Base-by-base conservation (phyloP, 2,888 invertebrate species). In the Chalcosyrphus nemorum region DNA sequence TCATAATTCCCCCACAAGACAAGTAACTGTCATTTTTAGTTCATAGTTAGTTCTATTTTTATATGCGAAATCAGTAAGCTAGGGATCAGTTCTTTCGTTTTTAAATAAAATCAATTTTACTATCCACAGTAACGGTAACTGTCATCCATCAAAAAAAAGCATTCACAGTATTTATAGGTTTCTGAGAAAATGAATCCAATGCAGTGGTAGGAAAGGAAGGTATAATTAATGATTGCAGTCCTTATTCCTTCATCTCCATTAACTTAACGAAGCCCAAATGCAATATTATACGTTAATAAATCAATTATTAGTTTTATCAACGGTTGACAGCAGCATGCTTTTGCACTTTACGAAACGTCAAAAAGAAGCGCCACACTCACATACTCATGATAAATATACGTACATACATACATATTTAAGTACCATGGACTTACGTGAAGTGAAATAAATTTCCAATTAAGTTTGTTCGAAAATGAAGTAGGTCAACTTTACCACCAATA, bases 281-380 rank as follows among this genome's bases (percentile, higher is more conserved):
- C 63, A 68, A 66, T 57, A 17, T 41, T 41, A 17, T 32, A 45
- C 45, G 50, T 11, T n/a, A 54, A 19, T 15, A 38, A 27, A 47
- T 71, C 29, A 78, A 50, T 65, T 63, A 71, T 71, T 61, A 63
- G 70, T 63, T 56, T 56, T 56, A 32, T 41, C 41, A 24, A 38
- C 32, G 9, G 27, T 35, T 75, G 68, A 84, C 70, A 74, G 68
- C n/a, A 74, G 74, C 74, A 78, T 57, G 68, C 66, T 74, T 84
- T 74, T 84, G 74, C 78, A 84, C 82, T 84, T 68, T 72, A 38
- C 71, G 13, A 45, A n/a, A 54, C 21, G 35, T 45, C 24, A 41
- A 47, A 43, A 24, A 13, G 2, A 45, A 4, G 43, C 2, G 4
- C n/a, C 17, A 19, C 19, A 3, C 19, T n/a, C 21, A 1, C 2